Evolutionary conservation across 30 jellyfish, hydroid and myxozoan genomes (phyloP).

Genomic region (Euphysa ruthae): DNA sequence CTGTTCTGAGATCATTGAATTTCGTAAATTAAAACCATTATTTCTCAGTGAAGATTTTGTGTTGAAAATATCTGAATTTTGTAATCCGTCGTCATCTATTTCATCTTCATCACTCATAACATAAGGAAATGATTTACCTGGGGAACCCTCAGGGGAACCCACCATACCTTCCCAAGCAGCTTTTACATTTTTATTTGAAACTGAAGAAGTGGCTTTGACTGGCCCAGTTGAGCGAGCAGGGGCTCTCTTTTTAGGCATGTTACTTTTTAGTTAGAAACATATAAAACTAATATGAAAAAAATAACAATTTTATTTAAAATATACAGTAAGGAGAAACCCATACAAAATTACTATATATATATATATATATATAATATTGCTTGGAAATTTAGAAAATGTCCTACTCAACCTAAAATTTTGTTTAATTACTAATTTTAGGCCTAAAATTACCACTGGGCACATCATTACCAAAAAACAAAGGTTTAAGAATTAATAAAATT

Average conservation of each 20-base stretch:
- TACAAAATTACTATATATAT: too few relatives aligned
- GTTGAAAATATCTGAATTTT: neutral
- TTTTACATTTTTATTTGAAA: neutral
- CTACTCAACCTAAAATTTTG: too few relatives aligned
- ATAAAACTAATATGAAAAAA: too few relatives aligned
- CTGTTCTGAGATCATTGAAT: conserved; percentile 17
- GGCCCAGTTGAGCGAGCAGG: conserved; percentile 32
- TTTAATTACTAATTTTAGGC: too few relatives aligned
- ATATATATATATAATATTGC: too few relatives aligned
- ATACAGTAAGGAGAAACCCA: too few relatives aligned
- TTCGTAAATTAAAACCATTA: conserved; percentile 15
- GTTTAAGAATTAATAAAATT: too few relatives aligned
- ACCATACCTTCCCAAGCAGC: conserved; percentile 34
- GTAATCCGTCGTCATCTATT: conserved; percentile 16
- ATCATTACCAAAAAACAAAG: too few relatives aligned
- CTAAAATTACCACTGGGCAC: too few relatives aligned
- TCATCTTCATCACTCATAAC: conserved; percentile 2
- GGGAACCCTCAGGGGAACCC: conserved; percentile 6
- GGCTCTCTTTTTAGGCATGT: conserved; percentile 12
- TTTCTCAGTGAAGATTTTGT: neutral
- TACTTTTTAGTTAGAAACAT: too few relatives aligned
- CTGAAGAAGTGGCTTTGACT: conserved; percentile 25
- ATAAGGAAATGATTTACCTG: conserved; percentile 9
- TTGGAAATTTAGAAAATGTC: too few relatives aligned
- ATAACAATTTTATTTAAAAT: too few relatives aligned